phyloP scores from a whole-genome alignment of 1,140 invertebrate species.

The Formica exsecta region DNA sequence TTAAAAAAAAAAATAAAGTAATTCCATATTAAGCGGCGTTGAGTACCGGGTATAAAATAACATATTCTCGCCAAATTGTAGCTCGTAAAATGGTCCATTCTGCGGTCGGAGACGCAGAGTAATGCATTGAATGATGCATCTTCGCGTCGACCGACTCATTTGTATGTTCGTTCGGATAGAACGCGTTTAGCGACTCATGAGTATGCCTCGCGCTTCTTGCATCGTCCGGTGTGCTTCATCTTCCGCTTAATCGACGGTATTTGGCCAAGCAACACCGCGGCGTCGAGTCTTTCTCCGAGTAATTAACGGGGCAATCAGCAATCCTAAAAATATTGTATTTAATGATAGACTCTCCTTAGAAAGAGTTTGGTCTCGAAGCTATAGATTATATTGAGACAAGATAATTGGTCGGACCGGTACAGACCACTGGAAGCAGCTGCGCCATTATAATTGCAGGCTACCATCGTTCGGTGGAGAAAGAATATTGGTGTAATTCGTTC shows the following conservation, averaged over 20 bases:
- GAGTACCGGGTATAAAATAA: conserved; percentile 3
- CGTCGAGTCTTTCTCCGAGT: conserved; percentile 52
- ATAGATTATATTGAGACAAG: conserved; percentile 79
- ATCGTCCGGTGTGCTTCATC: conserved; percentile 43
- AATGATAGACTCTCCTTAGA: conserved; percentile 77
- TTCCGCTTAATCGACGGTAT: conserved; percentile 70
- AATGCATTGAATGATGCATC: conserved; percentile 18
- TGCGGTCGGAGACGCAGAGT: not conserved
- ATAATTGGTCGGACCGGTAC: conserved; percentile 75
- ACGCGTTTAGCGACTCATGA: conserved; percentile 18
- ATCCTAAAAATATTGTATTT: conserved; percentile 79
- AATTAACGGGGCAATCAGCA: conserved; percentile 77
- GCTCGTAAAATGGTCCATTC: conserved; percentile 48
- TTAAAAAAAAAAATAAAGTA: conserved; percentile 51
- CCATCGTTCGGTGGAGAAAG: conserved; percentile 62
- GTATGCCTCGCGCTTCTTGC: conserved; percentile 27
- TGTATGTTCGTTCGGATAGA: conserved; percentile 4
- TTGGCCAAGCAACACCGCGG: conserved; percentile 46
- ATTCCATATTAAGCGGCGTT: conserved; percentile 48
- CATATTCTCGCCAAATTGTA: conserved; percentile 49
- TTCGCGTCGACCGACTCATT: conserved; percentile 1
- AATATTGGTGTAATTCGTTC: conserved; percentile 70
- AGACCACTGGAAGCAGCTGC: conserved; percentile 75
- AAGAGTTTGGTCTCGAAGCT: conserved; percentile 67
- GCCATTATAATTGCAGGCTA: conserved; percentile 79